Conservation (phyloP, 1,140 invertebrate species). For the Cydia splendana region DNA sequence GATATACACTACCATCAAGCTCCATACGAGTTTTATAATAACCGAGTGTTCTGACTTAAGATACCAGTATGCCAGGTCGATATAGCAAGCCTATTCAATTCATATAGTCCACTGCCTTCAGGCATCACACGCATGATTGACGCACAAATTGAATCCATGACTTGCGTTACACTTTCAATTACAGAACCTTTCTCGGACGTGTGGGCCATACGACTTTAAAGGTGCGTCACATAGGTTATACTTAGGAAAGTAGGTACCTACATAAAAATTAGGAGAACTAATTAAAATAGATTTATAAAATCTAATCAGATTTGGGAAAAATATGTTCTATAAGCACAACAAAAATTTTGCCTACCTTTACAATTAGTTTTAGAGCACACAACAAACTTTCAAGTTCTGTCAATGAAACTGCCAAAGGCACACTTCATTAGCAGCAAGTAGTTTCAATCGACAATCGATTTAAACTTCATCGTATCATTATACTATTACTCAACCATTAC, state of each 20-base stretch:
- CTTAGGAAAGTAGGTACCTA: too few species aligned
- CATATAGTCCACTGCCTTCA: background rate
- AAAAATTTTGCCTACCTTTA: too few species aligned
- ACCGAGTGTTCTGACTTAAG: too few species aligned
- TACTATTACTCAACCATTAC: background rate
- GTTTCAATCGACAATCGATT: conserved; percentile 32
- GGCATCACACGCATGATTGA: background rate
- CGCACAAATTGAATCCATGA: conserved; percentile 23
- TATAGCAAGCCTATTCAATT: background rate
- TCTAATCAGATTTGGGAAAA: too few species aligned
- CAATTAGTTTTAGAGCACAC: background rate
- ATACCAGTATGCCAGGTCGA: too few species aligned
- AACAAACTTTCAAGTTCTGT: background rate
- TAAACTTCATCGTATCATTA: conserved; percentile 21
- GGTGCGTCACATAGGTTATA: too few species aligned
- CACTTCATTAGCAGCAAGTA: background rate
- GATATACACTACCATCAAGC: too few species aligned
- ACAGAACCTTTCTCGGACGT: background rate
- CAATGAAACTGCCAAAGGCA: background rate
- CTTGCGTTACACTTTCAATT: conserved; percentile 15
- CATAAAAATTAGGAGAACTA: too few species aligned
- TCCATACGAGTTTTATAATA: too few species aligned
- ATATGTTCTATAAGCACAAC: too few species aligned
- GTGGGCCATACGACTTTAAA: background rate
- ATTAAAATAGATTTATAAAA: too few species aligned